phyloP scores from a whole-genome alignment of 2,113 vertebrate genomes.

The Axis porcinus region DNA sequence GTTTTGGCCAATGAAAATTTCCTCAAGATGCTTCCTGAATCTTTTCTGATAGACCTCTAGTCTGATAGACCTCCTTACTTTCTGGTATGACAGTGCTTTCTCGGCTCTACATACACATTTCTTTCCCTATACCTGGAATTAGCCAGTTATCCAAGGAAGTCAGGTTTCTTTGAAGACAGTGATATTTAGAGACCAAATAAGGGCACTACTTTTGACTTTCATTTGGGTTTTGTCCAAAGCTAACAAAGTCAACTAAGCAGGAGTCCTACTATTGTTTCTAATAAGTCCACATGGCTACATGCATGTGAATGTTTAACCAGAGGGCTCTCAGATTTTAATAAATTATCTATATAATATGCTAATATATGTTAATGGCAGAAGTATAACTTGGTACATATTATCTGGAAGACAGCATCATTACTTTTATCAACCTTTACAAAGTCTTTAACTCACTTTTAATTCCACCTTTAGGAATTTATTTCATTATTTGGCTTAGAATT shows the following conservation, averaged over 20 bases:
- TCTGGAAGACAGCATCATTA: neutral
- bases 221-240: neutral
- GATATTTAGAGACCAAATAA: neutral
- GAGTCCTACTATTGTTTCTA: neutral
- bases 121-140: neutral
- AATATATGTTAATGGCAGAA: neutral
- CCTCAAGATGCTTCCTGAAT: neutral
- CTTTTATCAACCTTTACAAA: conserved; percentile 35
- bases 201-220: neutral
- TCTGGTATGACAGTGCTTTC: neutral
- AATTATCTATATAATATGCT: neutral
- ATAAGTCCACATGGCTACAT: neutral
- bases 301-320: neutral
- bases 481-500: conserved; percentile 7
- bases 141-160: neutral
- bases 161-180: neutral
- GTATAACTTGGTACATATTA: neutral
- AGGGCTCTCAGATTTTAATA: neutral
- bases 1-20: neutral
- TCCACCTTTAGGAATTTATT: neutral
- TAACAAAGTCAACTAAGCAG: neutral
- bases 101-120: neutral
- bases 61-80: neutral
- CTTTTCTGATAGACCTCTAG: neutral
- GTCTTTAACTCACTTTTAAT: conserved; percentile 20